These are phyloP conservation scores for Lepus americanus DNA, from an alignment of 2,113 vertebrate species.

Conservation along the genomic window DNA sequence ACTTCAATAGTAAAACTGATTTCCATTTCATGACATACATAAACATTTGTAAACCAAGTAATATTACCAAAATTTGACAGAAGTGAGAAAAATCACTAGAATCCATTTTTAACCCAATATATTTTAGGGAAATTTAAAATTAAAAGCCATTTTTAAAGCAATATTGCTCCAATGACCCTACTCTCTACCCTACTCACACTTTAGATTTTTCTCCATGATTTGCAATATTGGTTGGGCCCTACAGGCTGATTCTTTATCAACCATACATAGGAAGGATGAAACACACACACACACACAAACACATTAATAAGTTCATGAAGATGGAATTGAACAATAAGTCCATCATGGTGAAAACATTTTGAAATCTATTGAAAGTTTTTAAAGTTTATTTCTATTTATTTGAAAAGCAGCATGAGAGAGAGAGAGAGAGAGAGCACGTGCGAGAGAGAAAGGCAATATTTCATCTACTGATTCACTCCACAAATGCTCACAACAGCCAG, in stretches of 20 bases:
- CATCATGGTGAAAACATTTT: no score
- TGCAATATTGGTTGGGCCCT: background rate
- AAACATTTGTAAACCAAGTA: constrained; percentile 17
- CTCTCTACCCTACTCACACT: background rate
- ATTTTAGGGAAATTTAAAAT: background rate
- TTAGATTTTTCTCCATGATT: constrained; percentile 18
- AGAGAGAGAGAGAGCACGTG: background rate
- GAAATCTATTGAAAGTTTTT: background rate
- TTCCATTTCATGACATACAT: background rate
- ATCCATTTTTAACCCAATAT: background rate
- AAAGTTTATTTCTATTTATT: no score
- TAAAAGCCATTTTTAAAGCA: background rate
- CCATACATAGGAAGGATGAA: background rate
- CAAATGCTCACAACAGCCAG: no score
- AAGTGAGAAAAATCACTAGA: background rate
- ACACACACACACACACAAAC: background rate
- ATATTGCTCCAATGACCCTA: background rate
- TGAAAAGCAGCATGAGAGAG: no score
- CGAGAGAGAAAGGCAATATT: no score
- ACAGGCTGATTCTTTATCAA: background rate
- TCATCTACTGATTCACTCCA: no score
- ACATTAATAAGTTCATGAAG: no score
- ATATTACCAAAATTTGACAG: constrained; percentile 1
- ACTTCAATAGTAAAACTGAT: background rate
- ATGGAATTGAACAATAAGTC: no score